Percentiles rank a stretch among this genome's conserved stretches.
Evolutionary conservation across 2,113 vertebrate species (phyloP).

Genomic region (Guaruba guarouba): DNA sequence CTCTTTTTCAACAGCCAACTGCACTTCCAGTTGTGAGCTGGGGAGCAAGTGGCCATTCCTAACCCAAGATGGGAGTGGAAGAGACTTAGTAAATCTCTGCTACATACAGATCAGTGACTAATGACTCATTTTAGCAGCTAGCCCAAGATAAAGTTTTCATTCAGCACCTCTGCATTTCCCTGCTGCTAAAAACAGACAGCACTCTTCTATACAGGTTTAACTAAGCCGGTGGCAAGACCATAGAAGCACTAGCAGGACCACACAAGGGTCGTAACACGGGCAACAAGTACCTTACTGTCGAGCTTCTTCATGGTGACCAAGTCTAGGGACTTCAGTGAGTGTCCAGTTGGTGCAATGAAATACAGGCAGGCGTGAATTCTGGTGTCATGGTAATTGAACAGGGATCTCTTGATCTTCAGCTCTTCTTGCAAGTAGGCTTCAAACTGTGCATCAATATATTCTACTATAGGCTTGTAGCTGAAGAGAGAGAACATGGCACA

Average conservation of each 20-base stretch:
- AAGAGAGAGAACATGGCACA: neutral
- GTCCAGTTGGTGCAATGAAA: conserved; percentile 82
- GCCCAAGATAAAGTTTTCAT: neutral
- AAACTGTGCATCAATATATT: conserved; percentile 83
- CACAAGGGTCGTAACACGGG: accelerated
- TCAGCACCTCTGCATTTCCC: neutral
- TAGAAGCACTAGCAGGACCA: neutral
- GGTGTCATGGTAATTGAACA: conserved; percentile 83
- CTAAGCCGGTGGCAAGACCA: neutral
- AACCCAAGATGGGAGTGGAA: accelerated
- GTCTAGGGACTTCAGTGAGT: conserved; percentile 82
- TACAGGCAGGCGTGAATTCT: conserved; percentile 82
- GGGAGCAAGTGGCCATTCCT: neutral
- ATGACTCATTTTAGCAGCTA: neutral
- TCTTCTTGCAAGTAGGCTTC: conserved; percentile 85
- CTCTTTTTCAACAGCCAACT: neutral
- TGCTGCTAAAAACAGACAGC: neutral
- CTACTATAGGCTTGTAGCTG: conserved; percentile 84
- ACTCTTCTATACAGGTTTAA: neutral
- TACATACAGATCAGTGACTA: neutral
- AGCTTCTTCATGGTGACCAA: conserved; percentile 87
- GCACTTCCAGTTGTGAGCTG: neutral
- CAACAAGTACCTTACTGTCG: conserved; percentile 80
- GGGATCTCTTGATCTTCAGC: conserved; percentile 81
- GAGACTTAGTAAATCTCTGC: neutral